These are phyloP conservation scores for human (Homo sapiens) DNA, from an alignment of 2,113 vertebrate species.

Conservation along the genomic window DNA sequence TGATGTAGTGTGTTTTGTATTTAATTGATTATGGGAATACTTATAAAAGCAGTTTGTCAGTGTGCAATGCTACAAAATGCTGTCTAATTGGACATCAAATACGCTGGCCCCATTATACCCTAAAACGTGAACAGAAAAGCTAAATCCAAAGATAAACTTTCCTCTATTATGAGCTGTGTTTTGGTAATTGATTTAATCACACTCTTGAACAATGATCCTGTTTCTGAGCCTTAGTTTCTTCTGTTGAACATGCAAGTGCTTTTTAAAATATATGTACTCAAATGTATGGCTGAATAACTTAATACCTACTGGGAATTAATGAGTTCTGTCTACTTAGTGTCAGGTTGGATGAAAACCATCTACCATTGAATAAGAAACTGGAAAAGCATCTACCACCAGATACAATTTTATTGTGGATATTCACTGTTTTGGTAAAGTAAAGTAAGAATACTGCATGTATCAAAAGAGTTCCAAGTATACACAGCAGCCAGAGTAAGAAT, in stretches of 20 bases:
- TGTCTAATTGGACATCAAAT: neutral
- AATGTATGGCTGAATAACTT: neutral
- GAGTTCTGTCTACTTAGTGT: neutral
- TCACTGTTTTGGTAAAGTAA: neutral
- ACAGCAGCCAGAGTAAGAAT: neutral
- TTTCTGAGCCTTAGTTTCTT: slow-evolving; percentile 18
- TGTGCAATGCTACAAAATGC: neutral
- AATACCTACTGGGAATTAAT: neutral
- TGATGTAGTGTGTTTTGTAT: neutral
- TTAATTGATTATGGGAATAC: neutral
- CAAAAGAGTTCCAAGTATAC: neutral
- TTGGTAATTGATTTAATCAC: neutral
- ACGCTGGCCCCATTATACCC: neutral
- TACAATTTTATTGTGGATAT: neutral
- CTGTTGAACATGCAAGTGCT: neutral
- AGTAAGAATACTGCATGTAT: neutral
- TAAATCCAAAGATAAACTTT: slow-evolving; percentile 6
- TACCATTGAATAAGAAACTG: neutral
- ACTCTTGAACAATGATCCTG: neutral
- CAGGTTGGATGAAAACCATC: neutral
- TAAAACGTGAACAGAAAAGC: neutral
- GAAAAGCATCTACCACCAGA: neutral
- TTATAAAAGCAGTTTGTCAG: neutral
- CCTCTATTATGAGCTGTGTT: neutral
- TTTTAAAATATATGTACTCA: neutral